Evolutionary conservation across 64 coral and sea anemone species (phyloP).

Genomic region (Exaiptasia diaphana): DNA sequence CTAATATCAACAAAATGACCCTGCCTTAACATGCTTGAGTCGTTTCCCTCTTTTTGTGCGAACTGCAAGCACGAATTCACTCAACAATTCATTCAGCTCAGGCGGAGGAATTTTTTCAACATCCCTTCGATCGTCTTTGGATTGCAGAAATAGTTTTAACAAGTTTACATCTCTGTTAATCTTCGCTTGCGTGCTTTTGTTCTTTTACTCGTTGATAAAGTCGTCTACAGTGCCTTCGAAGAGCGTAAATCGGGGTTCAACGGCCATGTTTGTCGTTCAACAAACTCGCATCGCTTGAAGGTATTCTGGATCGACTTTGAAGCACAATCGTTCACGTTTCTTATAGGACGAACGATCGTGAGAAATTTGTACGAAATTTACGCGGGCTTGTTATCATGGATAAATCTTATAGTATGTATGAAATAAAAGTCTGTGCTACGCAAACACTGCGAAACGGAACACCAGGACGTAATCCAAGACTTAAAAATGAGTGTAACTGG

Average conservation of each 20-base stretch:
- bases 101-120: constrained; percentile 19
- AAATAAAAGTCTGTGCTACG: not conserved
- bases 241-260: constrained; percentile 1
- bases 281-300: not conserved
- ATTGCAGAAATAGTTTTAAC: not conserved
- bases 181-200: constrained; percentile 3
- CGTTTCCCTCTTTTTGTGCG: constrained; percentile 12
- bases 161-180: not conserved
- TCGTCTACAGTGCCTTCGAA: not conserved
- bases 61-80: constrained; percentile 28
- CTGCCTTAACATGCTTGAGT: too few species aligned
- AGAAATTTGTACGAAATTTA: not conserved
- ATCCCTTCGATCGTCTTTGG: not conserved
- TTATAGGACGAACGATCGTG: not conserved
- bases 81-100: constrained; percentile 32
- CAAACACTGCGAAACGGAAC: too few species aligned
- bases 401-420: not conserved
- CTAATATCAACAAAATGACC: too few species aligned
- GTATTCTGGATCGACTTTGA: not conserved
- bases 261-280: constrained; percentile 6
- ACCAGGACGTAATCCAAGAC: too few species aligned
- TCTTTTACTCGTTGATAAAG: not conserved
- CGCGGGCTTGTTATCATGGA: not conserved
- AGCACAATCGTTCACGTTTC: not conserved
- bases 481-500: too few species aligned